A percentile compares a stretch with the other conserved stretches of the same genome.
phyloP scores from a whole-genome alignment of 2,113 vertebrate species.

The Pristiophorus japonicus region DNA sequence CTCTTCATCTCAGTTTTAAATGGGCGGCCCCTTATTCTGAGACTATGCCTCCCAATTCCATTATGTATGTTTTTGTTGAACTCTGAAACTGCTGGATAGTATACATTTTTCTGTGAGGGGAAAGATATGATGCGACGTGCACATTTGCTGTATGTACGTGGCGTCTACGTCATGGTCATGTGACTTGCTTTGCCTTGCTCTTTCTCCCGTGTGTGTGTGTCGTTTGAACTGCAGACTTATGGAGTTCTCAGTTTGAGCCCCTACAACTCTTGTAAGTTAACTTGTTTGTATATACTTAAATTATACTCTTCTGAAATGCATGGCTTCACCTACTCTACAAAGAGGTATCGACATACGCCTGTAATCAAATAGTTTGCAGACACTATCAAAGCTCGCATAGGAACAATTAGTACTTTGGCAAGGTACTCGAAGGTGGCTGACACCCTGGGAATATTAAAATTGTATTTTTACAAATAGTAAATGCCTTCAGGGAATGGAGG shows the following conservation, averaged over 20 bases:
- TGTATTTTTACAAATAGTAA: neutral
- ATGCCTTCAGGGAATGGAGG: neutral
- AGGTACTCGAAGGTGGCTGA: neutral
- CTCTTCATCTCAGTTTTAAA: too few species aligned
- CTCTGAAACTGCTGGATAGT: too few species aligned
- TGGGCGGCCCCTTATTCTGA: too few species aligned
- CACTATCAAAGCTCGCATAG: neutral
- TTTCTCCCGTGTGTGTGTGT: neutral
- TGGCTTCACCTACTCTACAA: neutral
- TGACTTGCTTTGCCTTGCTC: too few species aligned
- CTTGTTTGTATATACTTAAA: neutral
- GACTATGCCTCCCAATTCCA: too few species aligned
- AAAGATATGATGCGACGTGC: too few species aligned
- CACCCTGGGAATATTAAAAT: neutral
- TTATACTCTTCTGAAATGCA: neutral
- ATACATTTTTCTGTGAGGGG: too few species aligned
- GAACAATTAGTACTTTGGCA: neutral
- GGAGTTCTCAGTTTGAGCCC: neutral
- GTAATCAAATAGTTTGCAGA: neutral
- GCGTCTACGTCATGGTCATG: too few species aligned
- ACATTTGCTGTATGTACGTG: too few species aligned
- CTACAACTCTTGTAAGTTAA: neutral
- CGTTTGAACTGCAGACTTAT: neutral
- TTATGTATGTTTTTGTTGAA: too few species aligned
- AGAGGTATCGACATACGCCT: neutral